Evolutionary conservation across 2,888 invertebrate genomes (phyloP), one percentile per base, ranked within the genome.

Genomic region (Amblyteles armatorius): DNA sequence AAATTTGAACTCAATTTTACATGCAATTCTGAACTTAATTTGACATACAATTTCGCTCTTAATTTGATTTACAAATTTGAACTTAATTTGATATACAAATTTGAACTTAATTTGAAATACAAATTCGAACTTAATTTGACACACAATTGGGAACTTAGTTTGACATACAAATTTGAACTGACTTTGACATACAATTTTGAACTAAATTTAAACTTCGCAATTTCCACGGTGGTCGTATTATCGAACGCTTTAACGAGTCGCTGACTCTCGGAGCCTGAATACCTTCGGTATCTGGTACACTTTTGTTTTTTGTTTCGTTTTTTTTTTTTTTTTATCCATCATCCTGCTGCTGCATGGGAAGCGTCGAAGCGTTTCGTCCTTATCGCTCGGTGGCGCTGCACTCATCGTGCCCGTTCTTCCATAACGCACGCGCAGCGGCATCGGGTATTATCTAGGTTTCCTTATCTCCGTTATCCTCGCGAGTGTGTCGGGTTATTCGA

Each of bases 201-300:
- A 26, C n/a, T n/a, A n/a, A n/a, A n/a, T n/a, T n/a, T n/a, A n/a
- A 44, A 13, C 44, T 44, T 13, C 44, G 44, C 44, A 44, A 44
- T 44, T 44, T 44, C 44, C 44, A 13, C 44, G 13, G 13, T 44
- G 3, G 44, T 13, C 4, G 44, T 44, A 13, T 44, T 44, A 44
- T 44, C 22, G 57, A 72, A 55, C 57, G 52, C 40, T 72, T 57
- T 57, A 40, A 44, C 57, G 57, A 57, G 19, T 44, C 3, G 44
- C 44, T 55, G 55, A 16, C n/a, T 72, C 40, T 72, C 57, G 22
- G 72, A 57, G 72, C 3, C 36, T 22, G 72, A 19, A 55, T 50
- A 0, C 44, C 36, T 69, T 50, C 29, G 52, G n/a, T n/a, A n/a
- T 55, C 19, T 55, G 55, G 71, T 6, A 5, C 13, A 40, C 55